Base-by-base conservation (phyloP, 2,888 invertebrate genomes). In the Keiferia lycopersicella region DNA sequence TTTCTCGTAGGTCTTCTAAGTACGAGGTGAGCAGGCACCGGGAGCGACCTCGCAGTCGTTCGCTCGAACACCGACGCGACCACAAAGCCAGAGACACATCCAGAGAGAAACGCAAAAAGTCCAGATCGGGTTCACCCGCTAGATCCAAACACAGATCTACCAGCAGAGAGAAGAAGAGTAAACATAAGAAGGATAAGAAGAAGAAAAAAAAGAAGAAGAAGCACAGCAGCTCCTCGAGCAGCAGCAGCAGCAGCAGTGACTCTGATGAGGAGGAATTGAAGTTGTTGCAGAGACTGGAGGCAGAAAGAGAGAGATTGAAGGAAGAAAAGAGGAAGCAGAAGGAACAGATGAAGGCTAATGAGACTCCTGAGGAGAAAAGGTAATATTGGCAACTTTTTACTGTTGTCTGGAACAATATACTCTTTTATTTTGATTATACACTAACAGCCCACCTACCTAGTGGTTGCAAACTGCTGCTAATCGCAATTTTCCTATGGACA, bases 301-400 rank as follows among this genome's bases (percentile, higher is more conserved):
- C 94, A 0, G 96, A 96, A 73, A 88, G 96, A 0, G 72, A 94
- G 16, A 92, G 94, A 61, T 90, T 94, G 48, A 86, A 93, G 10
- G 93, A 95, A 34, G 95, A 96, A 58, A 93, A 93, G 62, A 93
- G 92, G 66, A 93, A 93, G 1, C 92, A 94, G 65, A 97, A 97
- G 73, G 96, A 96, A 72, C 75, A 94, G 62, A 79, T 95, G 79
- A 99, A 99, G 85, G 95, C 96, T 0, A 95, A 95, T 63, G 99
- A 99, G 91, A 98, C 98, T 0, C 97, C 99, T 0, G 99, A 98
- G 83, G 98, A 99, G 81, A 99, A 99, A 81, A 92, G 94, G 92
- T 91, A 69, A 30, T 30, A 30, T 30, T 30, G 2, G 30, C 30
- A 12, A 51, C 1, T 20, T 50, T 50, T 2, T 50, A 18, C 16